Base-by-base conservation (phyloP, 2,113 vertebrate genomes). In the Microtus richardsoni region DNA sequence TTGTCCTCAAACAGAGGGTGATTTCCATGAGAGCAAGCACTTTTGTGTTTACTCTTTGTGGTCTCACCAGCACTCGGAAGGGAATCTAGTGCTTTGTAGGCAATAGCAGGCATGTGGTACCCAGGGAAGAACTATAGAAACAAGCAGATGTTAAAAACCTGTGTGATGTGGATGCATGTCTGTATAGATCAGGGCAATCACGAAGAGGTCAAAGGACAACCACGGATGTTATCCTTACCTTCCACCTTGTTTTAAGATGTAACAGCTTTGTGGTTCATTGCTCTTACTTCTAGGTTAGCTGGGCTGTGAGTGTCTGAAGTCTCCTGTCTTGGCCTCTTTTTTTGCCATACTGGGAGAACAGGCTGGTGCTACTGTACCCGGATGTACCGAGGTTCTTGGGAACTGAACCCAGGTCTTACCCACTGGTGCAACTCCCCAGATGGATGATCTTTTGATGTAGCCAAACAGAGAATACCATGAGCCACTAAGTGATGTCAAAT, bases 121-220 rank as follows among this genome's bases (percentile, higher is more conserved):
- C 39, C 47, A 13, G 47, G 83, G 64, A 94, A 80, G 86, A 58
- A 95, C 93, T 39, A 89, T 2, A 39, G n/a, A 73, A 74, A 95
- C 28, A n/a, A 92, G 91, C 7, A 8, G 88, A 78, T 28, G 30
- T 84, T 41, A 30, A 44, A 30, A 84, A 17, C 26, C 22, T 41
- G 39, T 74, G 73, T 26, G n/a, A 33, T 33, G 66, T 26, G 39
- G 24, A 2, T 47, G 41, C 44, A 22, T 74, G 21, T 74, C 12
- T 39, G 58, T 62, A n/a, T 41, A 9, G 21, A 19, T 11, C 9
- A 33, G 21, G 17, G 28, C 39, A 66, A 66, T 28, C 82, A 66
- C 21, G 3, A 2, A 16, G 16, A 66, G 26, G 30, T 66, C 60
- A 47, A 33, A 85, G 60, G 28, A 47, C 41, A 33, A 12, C 39